Percentiles rank a stretch among this genome's conserved stretches.
Conservation (phyloP, 2,113 vertebrate genomes). For the Erpornis zantholeuca region DNA sequence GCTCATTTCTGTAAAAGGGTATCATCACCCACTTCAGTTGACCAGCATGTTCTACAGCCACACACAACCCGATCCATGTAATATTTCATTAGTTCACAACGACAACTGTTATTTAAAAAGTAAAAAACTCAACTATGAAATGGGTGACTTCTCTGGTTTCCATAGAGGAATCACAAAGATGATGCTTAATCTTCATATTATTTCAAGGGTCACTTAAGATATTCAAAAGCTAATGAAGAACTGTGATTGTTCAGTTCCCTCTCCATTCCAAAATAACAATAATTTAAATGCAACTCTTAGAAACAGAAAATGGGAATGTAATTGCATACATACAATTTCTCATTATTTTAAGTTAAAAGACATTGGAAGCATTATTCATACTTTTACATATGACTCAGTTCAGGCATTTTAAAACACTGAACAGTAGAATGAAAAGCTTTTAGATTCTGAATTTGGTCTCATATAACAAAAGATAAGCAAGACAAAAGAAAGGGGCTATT, state of each 20-base stretch:
- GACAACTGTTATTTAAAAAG: neutral
- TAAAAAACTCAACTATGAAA: neutral
- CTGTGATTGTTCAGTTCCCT: neutral
- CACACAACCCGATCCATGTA: neutral
- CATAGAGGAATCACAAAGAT: neutral
- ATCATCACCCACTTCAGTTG: neutral
- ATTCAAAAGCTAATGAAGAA: conserved; percentile 19
- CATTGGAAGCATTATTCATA: neutral
- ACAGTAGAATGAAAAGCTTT: neutral
- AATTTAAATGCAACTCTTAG: neutral
- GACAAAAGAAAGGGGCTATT: neutral
- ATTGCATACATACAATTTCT: neutral
- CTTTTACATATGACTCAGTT: neutral
- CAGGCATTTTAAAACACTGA: neutral
- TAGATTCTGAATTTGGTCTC: neutral
- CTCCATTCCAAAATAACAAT: neutral
- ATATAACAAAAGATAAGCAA: neutral
- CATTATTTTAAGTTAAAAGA: neutral
- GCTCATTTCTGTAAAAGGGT: neutral
- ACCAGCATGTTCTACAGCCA: neutral
- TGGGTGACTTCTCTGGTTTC: neutral
- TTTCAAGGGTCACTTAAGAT: conserved; percentile 18
- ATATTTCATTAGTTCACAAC: neutral
- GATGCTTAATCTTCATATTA: neutral
- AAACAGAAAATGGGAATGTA: conserved; percentile 9